Base-by-base conservation (phyloP, 2,888 invertebrate species). In the Pycnomerus fuliginosus region DNA sequence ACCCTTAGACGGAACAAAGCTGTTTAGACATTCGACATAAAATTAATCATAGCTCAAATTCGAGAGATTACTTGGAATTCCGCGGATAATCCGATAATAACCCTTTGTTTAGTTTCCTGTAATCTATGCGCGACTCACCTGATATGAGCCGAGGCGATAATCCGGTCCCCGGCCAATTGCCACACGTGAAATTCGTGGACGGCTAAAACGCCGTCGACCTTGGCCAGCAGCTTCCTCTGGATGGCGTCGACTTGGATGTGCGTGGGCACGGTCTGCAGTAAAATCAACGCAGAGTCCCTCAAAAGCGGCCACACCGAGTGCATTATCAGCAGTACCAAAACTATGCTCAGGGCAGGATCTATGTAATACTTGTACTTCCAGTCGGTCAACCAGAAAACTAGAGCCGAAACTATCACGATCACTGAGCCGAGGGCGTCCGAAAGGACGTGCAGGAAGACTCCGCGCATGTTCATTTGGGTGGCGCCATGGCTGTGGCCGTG, bases 111-210 rank as follows among this genome's bases (percentile, higher is more conserved):
- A n/a, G n/a, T n/a, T n/a, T n/a, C n/a, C n/a, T n/a, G n/a, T n/a
- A n/a, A n/a, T n/a, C n/a, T n/a, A n/a, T n/a, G n/a, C 2, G 5
- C n/a, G 2, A n/a, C 64, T 59, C 61, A 85, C 87, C 90, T 85
- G 66, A 98, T 94, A 69, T 98, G 97, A 3, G 96, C 96, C 8
- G 96, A 95, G 35, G 97, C 97, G 56, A 98, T 96, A 55, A 97
- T 96, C 55, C 95, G 82, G 72, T 95, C 94, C 0, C 96, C 96
- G 22, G 96, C 93, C 58, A 98, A 76, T 75, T 97, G 97, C 98
- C 98, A 98, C 5, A 98, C 92, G 70, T 98, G 97, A 69, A 98
- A 95, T 73, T 98, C 97, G 67, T 98, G 97, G 1, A 98, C 94
- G 0, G 94, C 96, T 38, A 95, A 72, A 13, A 97, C 93, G 0